Conservation (phyloP, 2,113 vertebrate species). For the Microtus ochrogaster region DNA sequence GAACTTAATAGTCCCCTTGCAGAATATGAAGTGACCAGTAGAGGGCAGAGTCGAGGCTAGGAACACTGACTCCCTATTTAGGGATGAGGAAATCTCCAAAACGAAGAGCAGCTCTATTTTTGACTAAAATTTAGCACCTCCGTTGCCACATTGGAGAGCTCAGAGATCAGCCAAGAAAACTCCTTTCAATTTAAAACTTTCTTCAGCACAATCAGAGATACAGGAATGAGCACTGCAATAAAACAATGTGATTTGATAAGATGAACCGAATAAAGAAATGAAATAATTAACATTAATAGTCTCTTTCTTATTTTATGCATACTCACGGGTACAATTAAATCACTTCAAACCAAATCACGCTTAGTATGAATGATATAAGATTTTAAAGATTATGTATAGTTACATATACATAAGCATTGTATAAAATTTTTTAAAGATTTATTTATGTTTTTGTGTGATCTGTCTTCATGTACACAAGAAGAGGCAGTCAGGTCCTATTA, state of each 20-base stretch:
- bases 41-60: slow-evolving; percentile 47
- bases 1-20: background rate
- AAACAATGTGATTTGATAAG: background rate
- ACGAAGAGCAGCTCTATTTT: slow-evolving; percentile 49
- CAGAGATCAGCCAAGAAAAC: background rate
- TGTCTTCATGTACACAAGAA: too few relatives aligned
- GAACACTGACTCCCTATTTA: background rate
- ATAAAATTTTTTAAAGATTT: background rate
- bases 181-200: slow-evolving; percentile 7
- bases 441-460: too few relatives aligned
- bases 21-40: slow-evolving; percentile 59
- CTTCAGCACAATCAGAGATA: background rate
- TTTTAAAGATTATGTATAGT: background rate
- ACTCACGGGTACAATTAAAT: background rate
- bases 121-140: slow-evolving; percentile 49
- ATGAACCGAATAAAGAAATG: background rate
- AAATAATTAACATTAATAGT: background rate
- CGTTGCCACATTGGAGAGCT: slow-evolving; percentile 41
- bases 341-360: background rate
- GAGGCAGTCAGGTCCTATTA: too few relatives aligned
- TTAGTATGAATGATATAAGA: background rate
- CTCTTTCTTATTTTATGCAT: background rate
- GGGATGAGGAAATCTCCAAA: slow-evolving; percentile 35
- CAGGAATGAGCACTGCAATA: background rate
- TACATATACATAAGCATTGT: background rate